Base-by-base conservation (phyloP, 1,140 invertebrate species). In the Pteromalus puparum region DNA sequence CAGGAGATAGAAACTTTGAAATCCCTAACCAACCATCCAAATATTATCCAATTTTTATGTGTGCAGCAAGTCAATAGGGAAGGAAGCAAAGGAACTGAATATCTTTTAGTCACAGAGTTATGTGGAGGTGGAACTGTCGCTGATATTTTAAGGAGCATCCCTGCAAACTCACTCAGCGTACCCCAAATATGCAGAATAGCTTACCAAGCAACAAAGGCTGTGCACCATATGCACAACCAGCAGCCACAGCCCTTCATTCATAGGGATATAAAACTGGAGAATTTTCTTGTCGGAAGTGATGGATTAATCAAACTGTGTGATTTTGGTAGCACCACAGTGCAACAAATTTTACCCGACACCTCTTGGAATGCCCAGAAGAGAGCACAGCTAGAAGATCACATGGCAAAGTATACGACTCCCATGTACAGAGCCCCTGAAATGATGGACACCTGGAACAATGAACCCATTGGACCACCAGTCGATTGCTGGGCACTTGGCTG, bases 401-500 rank as follows among this genome's bases (percentile, higher is more conserved):
- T 97, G 87, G 95, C 95, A 26, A 94, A 94, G 85, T 95, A 96
- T 87, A 98, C 97, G 42, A 98, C 97, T 1, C 97, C 97, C 0
- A 97, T 97, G 97, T 98, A 97, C 90, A 93, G 97, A 88, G 96
- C 98, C 1, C 99, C 99, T 30, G 99, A 99, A 94, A 99, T 99
- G 95, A 93, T 99, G 78, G 99, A 99, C 91, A 97, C 98, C 0
- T 99, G 99, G 97, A 98, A 97, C 90, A 99, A 99, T 93, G 97
- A 97, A 92, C 96, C 96, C 67, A 98, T 99, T 85, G 97, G 97
- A 53, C 94, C 96, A 85, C 95, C 97, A 24, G 95, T 96, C 5
- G 99, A 99, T 93, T 95, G 99, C 42, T 99, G 99, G 99, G 98
- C 99, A 4, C 93, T 99, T 28, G 99, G 99, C 9, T 99, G 99